Evolutionary conservation across 2,113 vertebrate species (phyloP), one percentile per base, ranked within the genome.

Genomic region (Malurus melanocephalus): DNA sequence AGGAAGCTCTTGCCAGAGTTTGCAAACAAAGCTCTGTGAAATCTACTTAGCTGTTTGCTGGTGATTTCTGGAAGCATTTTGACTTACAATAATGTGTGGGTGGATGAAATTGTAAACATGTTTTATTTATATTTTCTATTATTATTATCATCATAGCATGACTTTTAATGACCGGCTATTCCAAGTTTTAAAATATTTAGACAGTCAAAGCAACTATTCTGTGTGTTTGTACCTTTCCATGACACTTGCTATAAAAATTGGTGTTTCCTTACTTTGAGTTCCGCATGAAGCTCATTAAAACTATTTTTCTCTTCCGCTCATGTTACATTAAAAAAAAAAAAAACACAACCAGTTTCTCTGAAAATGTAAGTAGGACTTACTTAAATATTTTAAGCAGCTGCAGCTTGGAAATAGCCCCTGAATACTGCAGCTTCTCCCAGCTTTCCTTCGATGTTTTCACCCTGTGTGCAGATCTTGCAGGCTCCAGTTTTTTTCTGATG

Each of bases 121-220:
- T 33, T 84, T 85, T 95, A 65, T 94, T 95, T 95, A 87, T n/a
- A 52, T 87, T 90, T 88, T 65, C 75, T 89, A 23, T 78, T 94
- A 52, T 85, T 92, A 59, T 90, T 88, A 52, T 85, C 91, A 59
- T 90, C 86, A 49, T 65, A 81, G 40, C 59, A 55, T 92, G 78
- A 81, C 80, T 93, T 80, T 45, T 90, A 86, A 87, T 90, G 88
- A 79, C 62, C 0, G 0, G 46, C 55, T 78, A 35, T 40, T 80
- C 30, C 23, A 73, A 79, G 43, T 90, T 81, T 72, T 88, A 85
- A 92, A 94, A 89, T 85, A 81, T 89, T 93, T 94, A 59, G 46
- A 81, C 46, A 87, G 46, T 55, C 1, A 7, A 85, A 89, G 51
- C 26, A 80, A 16, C 71, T 89, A 21, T 75, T 81, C 14, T 78